Evolutionary conservation across 2,113 vertebrate species (phyloP), one percentile per base, ranked within the genome.

Genomic region (Cinclus mexicanus): DNA sequence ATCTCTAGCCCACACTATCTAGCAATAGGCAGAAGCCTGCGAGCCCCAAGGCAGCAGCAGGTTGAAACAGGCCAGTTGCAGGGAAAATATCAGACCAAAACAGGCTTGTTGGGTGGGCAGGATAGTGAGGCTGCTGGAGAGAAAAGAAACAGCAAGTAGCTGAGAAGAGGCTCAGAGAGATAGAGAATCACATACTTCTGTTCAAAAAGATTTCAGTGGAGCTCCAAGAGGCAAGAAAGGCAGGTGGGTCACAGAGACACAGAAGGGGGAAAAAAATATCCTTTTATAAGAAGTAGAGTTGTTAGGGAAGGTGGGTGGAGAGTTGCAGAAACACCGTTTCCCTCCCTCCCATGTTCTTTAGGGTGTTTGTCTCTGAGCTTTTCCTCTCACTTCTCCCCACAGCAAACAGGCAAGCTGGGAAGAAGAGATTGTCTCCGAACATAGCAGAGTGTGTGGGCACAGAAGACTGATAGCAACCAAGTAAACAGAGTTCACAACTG

Each of bases 361-460:
- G 79, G 56, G 74, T 3, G 31, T 95, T 95, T 91, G 91, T 86
- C 70, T 88, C 46, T 31, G 52, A 76, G 75, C 37, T 94, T 93
- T 87, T 79, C 50, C 37, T 82, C 37, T 67, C 49, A 75, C 47
- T 92, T 85, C 93, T 89, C 82, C 72, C 85, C 28, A 35, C 52
- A 87, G 94, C 89, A 70, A 83, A 74, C 80, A 83, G 90, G 39
- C 80, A 93, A 94, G 83, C 80, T 95, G 95, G 93, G 41, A 79
- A 86, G 78, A 82, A 56, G 83, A 95, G 89, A 74, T 89, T 96
- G 89, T 72, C 94, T 93, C 47, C 25, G 50, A 78, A 65, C 70
- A 67, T 46, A 68, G 72, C 28, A 24, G 80, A 29, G 79, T 78
- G 85, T 42, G 56, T 83, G 72, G 83, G 56, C 80, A 61, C 46